Evolutionary conservation across 2,888 invertebrate genomes (phyloP).

Genomic region (Hermodice carunculata): DNA sequence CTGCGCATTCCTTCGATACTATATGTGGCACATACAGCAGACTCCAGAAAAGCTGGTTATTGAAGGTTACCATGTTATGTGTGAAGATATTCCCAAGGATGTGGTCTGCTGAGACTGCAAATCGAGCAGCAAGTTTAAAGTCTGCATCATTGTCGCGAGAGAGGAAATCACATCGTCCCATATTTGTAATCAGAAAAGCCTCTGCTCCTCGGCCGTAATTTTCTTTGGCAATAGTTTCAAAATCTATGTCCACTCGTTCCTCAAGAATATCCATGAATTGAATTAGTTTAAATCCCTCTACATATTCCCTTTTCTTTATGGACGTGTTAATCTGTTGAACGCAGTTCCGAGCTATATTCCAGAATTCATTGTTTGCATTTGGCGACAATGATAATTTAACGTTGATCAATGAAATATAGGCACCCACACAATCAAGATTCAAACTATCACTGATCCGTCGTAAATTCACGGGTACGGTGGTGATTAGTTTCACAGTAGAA

Average conservation of each 20-base stretch:
- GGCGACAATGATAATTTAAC: background rate
- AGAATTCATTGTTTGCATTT: too few relatives aligned
- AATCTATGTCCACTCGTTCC: background rate
- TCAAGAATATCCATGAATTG: too few relatives aligned
- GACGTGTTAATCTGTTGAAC: too few relatives aligned
- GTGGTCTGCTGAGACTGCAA: background rate
- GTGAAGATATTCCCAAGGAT: background rate
- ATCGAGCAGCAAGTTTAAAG: background rate
- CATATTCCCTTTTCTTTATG: too few relatives aligned
- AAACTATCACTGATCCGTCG: background rate
- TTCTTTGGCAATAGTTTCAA: background rate
- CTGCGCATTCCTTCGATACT: background rate
- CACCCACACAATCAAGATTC: background rate
- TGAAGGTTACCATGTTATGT: background rate
- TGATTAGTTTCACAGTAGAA: background rate
- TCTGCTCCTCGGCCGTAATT: background rate
- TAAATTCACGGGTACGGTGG: background rate
- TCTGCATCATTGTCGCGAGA: background rate
- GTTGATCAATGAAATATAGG: background rate
- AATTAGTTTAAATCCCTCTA: too few relatives aligned
- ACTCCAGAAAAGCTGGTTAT: background rate
- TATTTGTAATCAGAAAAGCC: background rate
- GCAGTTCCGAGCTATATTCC: too few relatives aligned
- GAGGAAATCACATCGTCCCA: background rate
- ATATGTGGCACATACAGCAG: background rate